phyloP scores from a whole-genome alignment of 92 coral and sea anemone genomes.

The Parazoanthus swiftii region DNA sequence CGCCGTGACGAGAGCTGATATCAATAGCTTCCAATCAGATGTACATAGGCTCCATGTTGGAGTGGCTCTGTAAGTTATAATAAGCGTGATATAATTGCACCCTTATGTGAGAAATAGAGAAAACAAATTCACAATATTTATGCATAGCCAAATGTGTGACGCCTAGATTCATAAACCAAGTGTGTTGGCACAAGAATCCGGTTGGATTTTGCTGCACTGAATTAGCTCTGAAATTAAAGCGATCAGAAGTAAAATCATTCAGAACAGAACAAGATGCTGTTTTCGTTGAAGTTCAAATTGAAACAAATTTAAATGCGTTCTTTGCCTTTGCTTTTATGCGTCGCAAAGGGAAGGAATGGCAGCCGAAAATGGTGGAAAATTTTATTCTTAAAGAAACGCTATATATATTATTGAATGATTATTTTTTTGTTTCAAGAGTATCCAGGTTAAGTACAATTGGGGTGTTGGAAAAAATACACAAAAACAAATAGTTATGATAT shows the following conservation, averaged over 20 bases:
- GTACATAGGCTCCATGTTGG: slow-evolving; percentile 23
- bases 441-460: neutral
- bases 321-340: neutral
- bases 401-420: slow-evolving; percentile 4
- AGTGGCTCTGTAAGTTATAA: slow-evolving; percentile 34
- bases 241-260: neutral
- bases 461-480: slow-evolving; percentile 16
- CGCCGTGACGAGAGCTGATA: neutral
- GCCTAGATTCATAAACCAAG: neutral
- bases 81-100: neutral
- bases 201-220: neutral
- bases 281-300: neutral
- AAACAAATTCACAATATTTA: slow-evolving; percentile 31
- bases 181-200: neutral
- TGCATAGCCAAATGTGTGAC: slow-evolving; percentile 14
- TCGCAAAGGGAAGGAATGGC: neutral
- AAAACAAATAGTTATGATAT: neutral
- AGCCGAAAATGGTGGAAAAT: neutral
- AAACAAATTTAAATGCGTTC: neutral
- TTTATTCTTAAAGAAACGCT: neutral
- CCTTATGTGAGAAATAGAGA: slow-evolving; percentile 5
- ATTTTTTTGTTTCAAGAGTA: slow-evolving; percentile 7
- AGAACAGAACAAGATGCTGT: neutral
- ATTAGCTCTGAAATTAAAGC: neutral
- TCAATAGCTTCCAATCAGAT: neutral